Conservation (phyloP, 2,113 vertebrate species). For the Xiphophorus maculatus region DNA sequence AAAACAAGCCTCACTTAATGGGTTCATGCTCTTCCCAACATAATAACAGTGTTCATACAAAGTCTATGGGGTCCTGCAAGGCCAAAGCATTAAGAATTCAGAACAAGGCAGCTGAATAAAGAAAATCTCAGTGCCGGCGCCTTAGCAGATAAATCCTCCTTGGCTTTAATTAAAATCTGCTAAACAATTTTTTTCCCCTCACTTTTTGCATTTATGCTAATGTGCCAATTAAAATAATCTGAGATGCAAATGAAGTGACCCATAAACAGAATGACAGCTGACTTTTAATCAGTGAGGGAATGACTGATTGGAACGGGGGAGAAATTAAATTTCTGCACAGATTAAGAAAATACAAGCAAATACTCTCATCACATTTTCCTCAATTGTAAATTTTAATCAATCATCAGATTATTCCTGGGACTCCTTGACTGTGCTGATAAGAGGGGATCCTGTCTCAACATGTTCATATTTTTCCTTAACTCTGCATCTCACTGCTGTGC, state of each 20-base stretch:
- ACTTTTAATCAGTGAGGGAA: constrained; percentile 11
- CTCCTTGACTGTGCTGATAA: neutral
- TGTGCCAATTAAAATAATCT: constrained; percentile 73
- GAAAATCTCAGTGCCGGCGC: neutral
- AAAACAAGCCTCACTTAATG: constrained; percentile 16
- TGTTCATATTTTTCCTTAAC: neutral
- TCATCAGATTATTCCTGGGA: neutral
- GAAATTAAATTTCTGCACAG: constrained; percentile 5
- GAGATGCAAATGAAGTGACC: constrained; percentile 72
- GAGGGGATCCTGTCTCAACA: neutral
- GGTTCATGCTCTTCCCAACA: constrained; percentile 28
- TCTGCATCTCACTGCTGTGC: neutral
- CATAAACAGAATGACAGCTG: constrained; percentile 11
- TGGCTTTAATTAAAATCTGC: constrained; percentile 64
- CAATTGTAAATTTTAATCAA: neutral
- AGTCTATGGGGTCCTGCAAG: neutral
- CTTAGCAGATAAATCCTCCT: constrained; percentile 23
- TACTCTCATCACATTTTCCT: constrained; percentile 18
- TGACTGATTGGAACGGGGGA: constrained; percentile 18
- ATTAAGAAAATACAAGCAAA: neutral
- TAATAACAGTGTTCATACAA: constrained; percentile 22
- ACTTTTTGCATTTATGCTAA: constrained; percentile 74
- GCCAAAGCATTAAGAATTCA: constrained; percentile 13
- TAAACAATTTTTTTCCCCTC: constrained; percentile 32
- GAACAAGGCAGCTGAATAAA: constrained; percentile 12